phyloP scores from a whole-genome alignment of 1,140 invertebrate species.

The Caenorhabditis inopinata region DNA sequence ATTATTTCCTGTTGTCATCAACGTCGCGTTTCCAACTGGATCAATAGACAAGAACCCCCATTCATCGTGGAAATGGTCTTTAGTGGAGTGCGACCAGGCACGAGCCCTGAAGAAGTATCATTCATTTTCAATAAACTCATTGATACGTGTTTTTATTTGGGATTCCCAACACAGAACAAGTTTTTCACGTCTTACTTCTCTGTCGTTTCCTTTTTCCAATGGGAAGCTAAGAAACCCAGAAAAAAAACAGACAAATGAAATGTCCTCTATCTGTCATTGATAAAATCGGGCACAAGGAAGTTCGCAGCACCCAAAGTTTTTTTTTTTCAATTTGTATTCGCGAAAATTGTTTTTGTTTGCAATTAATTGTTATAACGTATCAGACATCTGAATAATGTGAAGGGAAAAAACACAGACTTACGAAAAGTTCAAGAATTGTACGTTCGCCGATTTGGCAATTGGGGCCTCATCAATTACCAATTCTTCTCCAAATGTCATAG shows the following conservation, averaged over 20 bases:
- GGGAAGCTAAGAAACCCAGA: background rate
- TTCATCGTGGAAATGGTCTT: conserved; percentile 66
- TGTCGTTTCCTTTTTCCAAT: background rate
- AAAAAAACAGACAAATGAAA: conserved; percentile 31
- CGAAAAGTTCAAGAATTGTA: conserved; percentile 65
- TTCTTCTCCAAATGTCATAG: conserved; percentile 66
- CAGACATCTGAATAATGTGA: conserved; percentile 5
- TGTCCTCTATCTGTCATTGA: background rate
- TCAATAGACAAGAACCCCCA: conserved; percentile 67
- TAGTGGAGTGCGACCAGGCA: conserved; percentile 66
- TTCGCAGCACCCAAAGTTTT: background rate
- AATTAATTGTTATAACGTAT: background rate
- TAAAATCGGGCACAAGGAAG: conserved; percentile 32
- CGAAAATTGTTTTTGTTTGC: background rate
- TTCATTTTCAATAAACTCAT: no score
- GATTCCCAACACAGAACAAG: no score
- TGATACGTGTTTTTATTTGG: no score
- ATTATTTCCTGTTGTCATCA: conserved; percentile 66
- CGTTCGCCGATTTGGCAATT: conserved; percentile 59
- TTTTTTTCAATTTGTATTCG: conserved; percentile 18
- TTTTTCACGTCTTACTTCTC: background rate
- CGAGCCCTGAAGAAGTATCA: conserved; percentile 55
- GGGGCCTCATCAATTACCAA: conserved; percentile 62
- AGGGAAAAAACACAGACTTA: conserved; percentile 47
- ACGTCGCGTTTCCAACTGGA: conserved; percentile 60